Evolutionary conservation across 30 jellyfish, hydroid and myxozoan genomes (phyloP).

Genomic region (Turritopsis rubra): DNA sequence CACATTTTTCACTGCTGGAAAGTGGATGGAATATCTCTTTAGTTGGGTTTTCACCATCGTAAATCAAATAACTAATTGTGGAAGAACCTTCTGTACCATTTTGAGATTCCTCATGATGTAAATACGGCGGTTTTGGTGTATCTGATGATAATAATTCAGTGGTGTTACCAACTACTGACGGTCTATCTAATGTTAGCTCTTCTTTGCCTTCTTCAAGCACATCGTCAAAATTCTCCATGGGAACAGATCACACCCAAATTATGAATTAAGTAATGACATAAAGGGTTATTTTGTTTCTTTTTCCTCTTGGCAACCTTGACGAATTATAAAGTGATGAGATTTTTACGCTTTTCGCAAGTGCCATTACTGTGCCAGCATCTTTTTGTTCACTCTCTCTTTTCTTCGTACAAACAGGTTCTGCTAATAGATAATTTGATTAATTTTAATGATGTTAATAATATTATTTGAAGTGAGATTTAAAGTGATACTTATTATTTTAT

Average conservation of each 20-base stretch:
- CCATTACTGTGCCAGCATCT: constrained; percentile 2
- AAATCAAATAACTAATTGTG: background rate
- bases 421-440: background rate
- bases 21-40: constrained; percentile 9
- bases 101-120: constrained; percentile 6
- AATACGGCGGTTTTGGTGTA: background rate
- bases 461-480: background rate
- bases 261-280: background rate
- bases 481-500: background rate
- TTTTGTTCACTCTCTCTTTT: constrained; percentile 10
- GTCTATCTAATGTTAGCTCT: constrained; percentile 30
- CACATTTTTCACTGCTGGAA: constrained; percentile 8
- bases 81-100: background rate
- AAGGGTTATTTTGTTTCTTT: background rate
- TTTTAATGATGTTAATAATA: background rate
- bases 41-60: background rate
- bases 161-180: background rate
- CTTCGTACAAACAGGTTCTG: background rate
- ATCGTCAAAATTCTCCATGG: constrained; percentile 23
- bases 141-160: constrained; percentile 6
- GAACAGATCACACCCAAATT: constrained; percentile 19
- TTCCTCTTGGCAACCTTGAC: background rate
- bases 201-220: constrained; percentile 30
- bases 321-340: background rate
- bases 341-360: background rate